A percentile compares a stretch with the other conserved stretches of the same genome.
Conservation (phyloP, 2,113 vertebrate species). For the pig (Sus scrofa) region DNA sequence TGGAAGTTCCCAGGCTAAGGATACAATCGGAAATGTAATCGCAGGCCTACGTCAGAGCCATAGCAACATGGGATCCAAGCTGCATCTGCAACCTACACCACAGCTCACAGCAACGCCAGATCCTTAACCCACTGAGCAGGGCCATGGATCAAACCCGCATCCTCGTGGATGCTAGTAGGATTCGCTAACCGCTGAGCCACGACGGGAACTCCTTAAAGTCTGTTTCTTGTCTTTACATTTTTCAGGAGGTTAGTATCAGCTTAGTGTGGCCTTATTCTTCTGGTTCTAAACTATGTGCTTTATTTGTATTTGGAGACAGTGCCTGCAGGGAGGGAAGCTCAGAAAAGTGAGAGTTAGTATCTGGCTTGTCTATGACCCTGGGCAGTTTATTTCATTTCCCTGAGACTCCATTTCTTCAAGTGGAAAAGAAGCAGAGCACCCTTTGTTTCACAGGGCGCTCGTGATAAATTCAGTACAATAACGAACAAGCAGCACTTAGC, state of each 20-base stretch:
- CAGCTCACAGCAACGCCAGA: no score
- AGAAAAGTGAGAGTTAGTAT: background rate
- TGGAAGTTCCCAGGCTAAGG: no score
- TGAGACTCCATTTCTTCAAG: background rate
- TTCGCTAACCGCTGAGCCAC: no score
- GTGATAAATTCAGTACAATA: background rate
- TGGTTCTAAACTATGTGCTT: background rate
- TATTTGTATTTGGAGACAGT: background rate
- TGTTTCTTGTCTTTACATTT: background rate
- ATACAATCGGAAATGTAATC: no score
- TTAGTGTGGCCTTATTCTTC: background rate
- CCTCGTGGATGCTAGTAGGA: no score
- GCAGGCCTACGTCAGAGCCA: no score
- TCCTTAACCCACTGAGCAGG: no score
- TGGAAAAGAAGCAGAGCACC: background rate
- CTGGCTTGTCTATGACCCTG: background rate
- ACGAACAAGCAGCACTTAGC: background rate
- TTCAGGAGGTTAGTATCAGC: background rate
- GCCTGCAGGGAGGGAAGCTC: background rate
- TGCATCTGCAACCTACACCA: no score
- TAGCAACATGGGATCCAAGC: no score
- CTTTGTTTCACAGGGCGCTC: background rate
- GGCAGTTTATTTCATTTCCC: background rate
- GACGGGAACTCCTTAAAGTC: no score
- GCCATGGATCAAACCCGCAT: no score